Evolutionary conservation across 37 sponge, comb jelly and placozoan genomes (phyloP), one percentile per base, ranked within the genome.

Genomic region (Eunapius fragilis): DNA sequence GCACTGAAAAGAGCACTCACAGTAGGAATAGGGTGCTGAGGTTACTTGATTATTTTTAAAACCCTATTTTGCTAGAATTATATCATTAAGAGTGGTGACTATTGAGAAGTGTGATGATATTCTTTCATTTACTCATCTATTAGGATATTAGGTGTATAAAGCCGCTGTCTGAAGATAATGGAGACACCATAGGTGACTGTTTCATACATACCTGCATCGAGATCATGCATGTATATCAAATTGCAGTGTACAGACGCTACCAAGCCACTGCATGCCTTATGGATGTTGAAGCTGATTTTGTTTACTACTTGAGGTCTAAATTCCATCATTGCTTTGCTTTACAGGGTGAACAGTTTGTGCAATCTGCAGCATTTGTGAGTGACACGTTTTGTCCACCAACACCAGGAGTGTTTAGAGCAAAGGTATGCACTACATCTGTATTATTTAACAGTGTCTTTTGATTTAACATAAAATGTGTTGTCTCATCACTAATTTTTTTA

Each of bases 281-380:
- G 47, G 85, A 80, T 68, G 27, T 33, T 34, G 32, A 74, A 22
- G n/a, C 86, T 48, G 90, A 90, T 48, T 76, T 85, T 33, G 71
- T 85, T 22, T 84, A 80, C 70, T 84, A 84, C 69, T 73, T 38
- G 26, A 28, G 90, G 3, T 75, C 70, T 25, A 34, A 30, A 3
- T 80, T 74, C 67, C 30, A 68, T 23, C 3, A 10, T 71, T 31
- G 7, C 30, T 58, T 58, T 72, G 2, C 25, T 31, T 32, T 74
- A 38, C 27, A 93, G 94, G 87, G 87, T 37, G 85, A 72, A 23
- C 80, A 79, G 32, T 89, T 87, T 48, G 83, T 89, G 12, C 90
- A 74, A 25, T 67, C 87, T n/a, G 35, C 81, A 19, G 35, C 90
- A 49, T 93, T 90, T 47, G 82, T 93, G 1, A 84, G 87, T 0